These are phyloP conservation scores for Drosophila greeni DNA, from an alignment of 2,888 invertebrate species.

Conservation along the genomic window DNA sequence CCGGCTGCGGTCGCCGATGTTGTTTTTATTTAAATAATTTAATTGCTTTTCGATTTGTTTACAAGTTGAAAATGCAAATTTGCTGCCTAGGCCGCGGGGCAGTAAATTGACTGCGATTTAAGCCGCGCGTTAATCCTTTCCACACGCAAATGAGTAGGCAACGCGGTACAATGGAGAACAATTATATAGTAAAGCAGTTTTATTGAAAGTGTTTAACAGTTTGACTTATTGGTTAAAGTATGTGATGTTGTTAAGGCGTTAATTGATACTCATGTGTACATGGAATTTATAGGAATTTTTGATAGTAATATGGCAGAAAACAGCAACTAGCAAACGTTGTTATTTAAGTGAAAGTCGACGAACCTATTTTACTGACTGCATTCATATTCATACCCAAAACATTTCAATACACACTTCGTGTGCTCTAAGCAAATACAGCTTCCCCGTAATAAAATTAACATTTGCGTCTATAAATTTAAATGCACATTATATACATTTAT, in stretches of 20 bases:
- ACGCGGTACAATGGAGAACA: neutral
- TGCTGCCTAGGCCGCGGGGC: conserved; percentile 58
- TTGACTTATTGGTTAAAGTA: neutral
- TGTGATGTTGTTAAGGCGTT: neutral
- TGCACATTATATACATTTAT: neutral
- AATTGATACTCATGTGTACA: neutral
- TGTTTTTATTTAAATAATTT: conserved; percentile 74
- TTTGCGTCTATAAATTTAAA: conserved; percentile 32
- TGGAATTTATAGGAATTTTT: neutral
- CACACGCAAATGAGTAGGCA: conserved; percentile 26
- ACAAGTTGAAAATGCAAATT: conserved; percentile 71
- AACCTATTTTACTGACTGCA: neutral
- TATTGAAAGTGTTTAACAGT: neutral
- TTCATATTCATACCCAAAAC: neutral
- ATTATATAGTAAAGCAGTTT: neutral
- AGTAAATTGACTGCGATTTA: conserved; percentile 72
- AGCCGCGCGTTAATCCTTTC: conserved; percentile 50
- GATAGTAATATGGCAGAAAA: too few relatives aligned
- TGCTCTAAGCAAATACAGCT: conserved; percentile 14
- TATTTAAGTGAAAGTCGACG: neutral
- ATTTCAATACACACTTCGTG: conserved; percentile 3
- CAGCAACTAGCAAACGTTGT: neutral
- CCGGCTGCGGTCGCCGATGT: conserved; percentile 34
- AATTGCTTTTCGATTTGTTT: conserved; percentile 74
- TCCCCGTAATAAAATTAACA: conserved; percentile 63